These are phyloP conservation scores for Holothuria glaberrima DNA, from an alignment of 35 echinoderm and acorn worm species.

Conservation along the genomic window DNA sequence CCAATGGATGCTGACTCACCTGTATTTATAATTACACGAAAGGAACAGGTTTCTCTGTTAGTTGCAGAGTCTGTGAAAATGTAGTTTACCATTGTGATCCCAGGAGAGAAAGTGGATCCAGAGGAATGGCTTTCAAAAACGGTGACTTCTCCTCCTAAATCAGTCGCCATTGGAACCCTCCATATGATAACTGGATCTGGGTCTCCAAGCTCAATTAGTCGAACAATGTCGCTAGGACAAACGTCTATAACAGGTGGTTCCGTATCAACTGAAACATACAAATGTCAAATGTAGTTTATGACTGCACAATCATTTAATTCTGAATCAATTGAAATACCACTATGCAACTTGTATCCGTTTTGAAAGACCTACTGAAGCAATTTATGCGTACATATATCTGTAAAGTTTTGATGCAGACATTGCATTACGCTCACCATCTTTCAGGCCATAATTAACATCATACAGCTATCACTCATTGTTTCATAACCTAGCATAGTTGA, in stretches of 20 bases:
- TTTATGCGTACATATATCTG: too few species aligned
- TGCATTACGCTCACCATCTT: too few species aligned
- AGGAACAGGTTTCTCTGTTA: background rate
- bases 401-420: too few species aligned
- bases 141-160: background rate
- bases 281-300: background rate
- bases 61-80: background rate
- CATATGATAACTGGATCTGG: background rate
- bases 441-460: too few species aligned
- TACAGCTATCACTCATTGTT: too few species aligned
- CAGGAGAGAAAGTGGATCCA: background rate
- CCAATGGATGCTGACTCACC: background rate
- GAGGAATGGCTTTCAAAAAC: background rate
- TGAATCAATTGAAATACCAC: too few species aligned
- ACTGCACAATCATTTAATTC: too few species aligned
- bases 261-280: background rate
- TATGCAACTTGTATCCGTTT: too few species aligned
- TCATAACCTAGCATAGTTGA: too few species aligned
- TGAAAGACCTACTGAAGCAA: too few species aligned
- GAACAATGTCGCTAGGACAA: background rate
- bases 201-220: background rate
- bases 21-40: background rate
- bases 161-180: background rate
- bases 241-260: background rate
- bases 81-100: background rate